Evolutionary conservation across 2,888 invertebrate genomes (phyloP), one percentile per base, ranked within the genome.

Genomic region (Mamestra brassicae): DNA sequence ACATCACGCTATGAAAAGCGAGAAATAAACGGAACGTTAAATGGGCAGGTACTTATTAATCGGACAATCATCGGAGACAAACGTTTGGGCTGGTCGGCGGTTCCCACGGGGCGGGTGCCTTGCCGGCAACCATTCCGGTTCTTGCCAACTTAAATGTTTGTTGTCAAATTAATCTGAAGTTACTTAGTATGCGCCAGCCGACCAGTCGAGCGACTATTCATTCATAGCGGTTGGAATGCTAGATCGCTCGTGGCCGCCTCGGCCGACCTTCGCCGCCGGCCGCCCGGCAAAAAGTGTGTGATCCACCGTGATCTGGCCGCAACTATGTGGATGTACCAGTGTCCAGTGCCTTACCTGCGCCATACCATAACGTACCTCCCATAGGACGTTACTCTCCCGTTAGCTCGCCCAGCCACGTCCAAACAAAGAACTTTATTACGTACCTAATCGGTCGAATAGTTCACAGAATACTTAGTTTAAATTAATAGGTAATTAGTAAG

Each of bases 141-240:
- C 94, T 94, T 92, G 94, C 95, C 89, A 94, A 93, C 95, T 93
- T 93, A 93, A 95, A 94, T 94, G 94, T 95, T 96, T 96, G 96
- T 96, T 96, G 96, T 96, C 96, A 96, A 96, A 96, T 96, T 95
- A 95, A 96, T 95, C 95, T 95, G 92, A 93, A 94, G 93, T 93
- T 89, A 92, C 93, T 95, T 93, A 94, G 94, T 94, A 94, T 95
- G 94, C 94, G 93, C 89, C 89, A 89, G 90, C 88, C 90, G 92
- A 95, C 96, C 94, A 92, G 96, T 96, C 92, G 90, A 89, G 92
- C 93, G 89, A 94, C 96, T 95, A 95, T 96, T 96, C 96, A 96
- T 96, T 96, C 96, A 96, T 96, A 95, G 94, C 92, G 92, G 91
- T 91, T 90, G 95, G 96, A 95, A 96, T 95, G 95, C 95, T 96